Base-by-base conservation (phyloP, 2,888 invertebrate species). In the Erpobdella octoculata region DNA sequence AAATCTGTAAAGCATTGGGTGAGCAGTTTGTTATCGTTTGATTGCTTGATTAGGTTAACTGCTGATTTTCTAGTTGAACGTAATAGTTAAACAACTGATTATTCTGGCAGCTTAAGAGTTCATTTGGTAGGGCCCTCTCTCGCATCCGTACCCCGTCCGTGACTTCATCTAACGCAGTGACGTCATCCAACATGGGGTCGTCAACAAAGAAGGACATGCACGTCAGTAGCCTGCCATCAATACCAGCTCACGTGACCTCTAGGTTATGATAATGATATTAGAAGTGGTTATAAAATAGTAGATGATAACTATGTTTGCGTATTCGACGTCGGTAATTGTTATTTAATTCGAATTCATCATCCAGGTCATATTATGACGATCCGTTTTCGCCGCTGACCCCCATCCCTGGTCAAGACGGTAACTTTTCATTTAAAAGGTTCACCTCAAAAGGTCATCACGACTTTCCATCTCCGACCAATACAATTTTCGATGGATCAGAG, bases 121-220 rank as follows among this genome's bases (percentile, higher is more conserved):
- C 53, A 25, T 53, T 53, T 15, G 53, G 53, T 18, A 21, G 53
- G 53, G 53, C 53, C 18, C 53, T 53, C 8, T 53, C 53, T 2
- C 53, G 53, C 53, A 53, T 53, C 53, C 21, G 53, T 21, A 53
- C 53, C 21, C 53, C 53, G 53, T 53, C 53, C 28, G 12, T 53
- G 53, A 53, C 53, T 1, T 53, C 53, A 15, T 53, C 53, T n/a
- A n/a, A n/a, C n/a, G n/a, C n/a, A n/a, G n/a, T n/a, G n/a, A n/a
- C n/a, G n/a, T n/a, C n/a, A n/a, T n/a, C n/a, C n/a, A n/a, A n/a
- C 6, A 53, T 53, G 53, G 28, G 21, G 53, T 53, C 53, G 28
- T 53, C 53, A n/a, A 53, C 21, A 8, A 53, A 53, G 28, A 53
- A 53, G 21, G 53, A n/a, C 53, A 53, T 25, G 53, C 53, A 53